Evolutionary conservation across 1,140 invertebrate species (phyloP), one percentile per base, ranked within the genome.

Genomic region (Aethina tumida): DNA sequence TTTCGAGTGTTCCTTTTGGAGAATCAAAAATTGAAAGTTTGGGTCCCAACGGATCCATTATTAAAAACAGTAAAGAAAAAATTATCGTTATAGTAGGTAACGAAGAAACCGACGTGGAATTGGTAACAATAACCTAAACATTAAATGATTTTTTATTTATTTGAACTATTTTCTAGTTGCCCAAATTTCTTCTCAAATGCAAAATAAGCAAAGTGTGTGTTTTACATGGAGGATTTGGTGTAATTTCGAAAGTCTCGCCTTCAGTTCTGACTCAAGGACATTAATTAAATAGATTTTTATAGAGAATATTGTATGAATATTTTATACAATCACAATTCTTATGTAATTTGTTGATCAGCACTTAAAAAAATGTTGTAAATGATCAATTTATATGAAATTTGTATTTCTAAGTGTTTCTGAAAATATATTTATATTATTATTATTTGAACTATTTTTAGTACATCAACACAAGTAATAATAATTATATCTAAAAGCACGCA

Each of bases 81-180:
- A 74, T 83, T 24, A 74, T 93, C 29, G 79, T 87, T 3, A 73
- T 94, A 38, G 73, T 91, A 22, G 81, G 83, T 12, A 74, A 70
- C n/a, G 73, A 77, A 32, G 77, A 83, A 53, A 78, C 84, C 49
- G 79, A 81, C 47, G 75, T 81, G 31, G 72, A 77, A 36, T 64
- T 84, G 68, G 83, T 87, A 64, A 69, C 39, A 10, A 30, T 9
- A 6, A 18, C 10, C 6, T 40, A 16, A 15, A 37, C 16, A 33
- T 31, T 24, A 20, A 16, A 34, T 41, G 42, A 21, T 33, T 43
- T 47, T 43, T 31, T n/a, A 20, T 12, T 35, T 51, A 52, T 54
- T 58, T 59, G n/a, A n/a, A n/a, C n/a, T n/a, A n/a, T n/a, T 31
- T 70, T 64, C 24, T 56, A 84, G 78, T 83, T 85, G 66, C 74